Conservation (phyloP, 2,797 vertebrate genomes). For the Prionace glauca region DNA sequence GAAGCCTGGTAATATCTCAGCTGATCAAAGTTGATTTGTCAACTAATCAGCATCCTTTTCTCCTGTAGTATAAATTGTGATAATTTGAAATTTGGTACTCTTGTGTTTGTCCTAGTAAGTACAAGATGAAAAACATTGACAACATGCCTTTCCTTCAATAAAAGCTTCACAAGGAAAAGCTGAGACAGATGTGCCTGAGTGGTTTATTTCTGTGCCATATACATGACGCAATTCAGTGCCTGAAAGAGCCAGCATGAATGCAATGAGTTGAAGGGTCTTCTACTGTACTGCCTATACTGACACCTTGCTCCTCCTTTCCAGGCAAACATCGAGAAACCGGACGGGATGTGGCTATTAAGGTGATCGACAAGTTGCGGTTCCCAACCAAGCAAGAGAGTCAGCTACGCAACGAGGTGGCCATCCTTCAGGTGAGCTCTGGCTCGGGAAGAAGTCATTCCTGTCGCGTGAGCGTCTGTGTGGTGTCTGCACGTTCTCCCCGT, state of each 20-base stretch:
- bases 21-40: too few relatives aligned
- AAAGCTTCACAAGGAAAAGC: neutral
- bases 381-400: constrained; percentile 53
- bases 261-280: neutral
- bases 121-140: too few relatives aligned
- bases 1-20: too few relatives aligned
- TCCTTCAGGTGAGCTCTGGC: constrained; percentile 68
- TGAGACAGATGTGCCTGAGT: too few relatives aligned
- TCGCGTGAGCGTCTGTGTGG: too few relatives aligned
- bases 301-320: constrained; percentile 44
- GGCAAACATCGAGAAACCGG: constrained; percentile 84
- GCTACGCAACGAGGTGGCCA: constrained; percentile 84
- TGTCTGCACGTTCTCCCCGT: too few relatives aligned
- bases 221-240: neutral
- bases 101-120: too few relatives aligned
- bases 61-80: too few relatives aligned
- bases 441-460: neutral
- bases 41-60: too few relatives aligned
- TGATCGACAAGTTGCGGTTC: constrained; percentile 86
- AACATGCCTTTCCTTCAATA: too few relatives aligned
- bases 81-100: too few relatives aligned
- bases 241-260: neutral
- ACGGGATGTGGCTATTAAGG: constrained; percentile 83
- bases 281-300: neutral
- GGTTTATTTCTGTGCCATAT: neutral